Conservation (phyloP, 2,113 vertebrate species). For the Prochilodus magdalenae region DNA sequence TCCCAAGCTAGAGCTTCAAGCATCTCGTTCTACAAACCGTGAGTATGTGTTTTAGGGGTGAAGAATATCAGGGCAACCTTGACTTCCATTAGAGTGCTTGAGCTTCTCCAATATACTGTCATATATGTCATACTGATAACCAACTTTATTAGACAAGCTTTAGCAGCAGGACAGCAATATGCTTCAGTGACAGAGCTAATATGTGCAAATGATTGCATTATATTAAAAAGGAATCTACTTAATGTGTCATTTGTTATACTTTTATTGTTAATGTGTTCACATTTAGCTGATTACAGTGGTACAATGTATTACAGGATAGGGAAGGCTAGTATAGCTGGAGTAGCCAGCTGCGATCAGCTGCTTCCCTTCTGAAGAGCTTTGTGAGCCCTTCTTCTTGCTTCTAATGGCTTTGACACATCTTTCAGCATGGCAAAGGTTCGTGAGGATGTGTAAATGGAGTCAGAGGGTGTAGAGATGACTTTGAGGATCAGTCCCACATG, state of each 20-base stretch:
- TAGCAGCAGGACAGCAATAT: not conserved
- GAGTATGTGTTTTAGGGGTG: no score
- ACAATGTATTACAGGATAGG: no score
- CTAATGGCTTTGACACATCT: not conserved
- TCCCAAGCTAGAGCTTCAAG: no score
- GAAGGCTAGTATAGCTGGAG: not conserved
- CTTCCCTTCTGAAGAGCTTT: not conserved
- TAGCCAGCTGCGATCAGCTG: not conserved
- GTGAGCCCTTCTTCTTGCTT: not conserved
- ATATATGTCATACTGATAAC: not conserved
- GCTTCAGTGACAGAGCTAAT: not conserved
- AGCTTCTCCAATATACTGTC: not conserved
- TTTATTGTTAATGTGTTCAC: no score
- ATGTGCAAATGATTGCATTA: not conserved
- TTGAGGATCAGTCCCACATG: not conserved
- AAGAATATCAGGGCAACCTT: no score
- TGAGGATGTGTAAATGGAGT: not conserved
- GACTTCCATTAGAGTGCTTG: not conserved
- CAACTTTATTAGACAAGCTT: not conserved
- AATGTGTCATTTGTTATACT: not conserved
- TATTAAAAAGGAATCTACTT: not conserved
- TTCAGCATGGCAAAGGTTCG: not conserved
- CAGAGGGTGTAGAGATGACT: not conserved
- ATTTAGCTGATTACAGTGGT: no score
- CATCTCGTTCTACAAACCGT: no score